Base-by-base conservation (phyloP, 2,888 invertebrate species). In the Drepanosiphum platanoidis region DNA sequence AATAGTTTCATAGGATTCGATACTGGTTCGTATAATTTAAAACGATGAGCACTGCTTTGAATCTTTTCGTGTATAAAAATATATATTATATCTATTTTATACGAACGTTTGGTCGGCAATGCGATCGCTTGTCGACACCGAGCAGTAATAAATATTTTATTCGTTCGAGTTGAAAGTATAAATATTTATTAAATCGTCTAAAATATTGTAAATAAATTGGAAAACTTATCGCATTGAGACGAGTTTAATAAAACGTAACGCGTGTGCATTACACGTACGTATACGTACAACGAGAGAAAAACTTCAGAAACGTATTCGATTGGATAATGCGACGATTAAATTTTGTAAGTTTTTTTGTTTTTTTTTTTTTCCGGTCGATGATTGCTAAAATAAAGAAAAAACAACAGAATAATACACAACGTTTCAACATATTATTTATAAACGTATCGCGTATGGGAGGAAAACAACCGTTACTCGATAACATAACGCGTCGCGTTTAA, bases 351-450 rank as follows among this genome's bases (percentile, higher is more conserved):
- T 75, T 52, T 61, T n/a, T n/a, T n/a, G n/a, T n/a, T n/a, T n/a
- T n/a, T n/a, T n/a, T n/a, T n/a, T n/a, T n/a, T 32, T 74, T 52
- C 46, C 74, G 74, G 72, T 52, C 74, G 32, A n/a, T n/a, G 46
- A 74, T 74, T 74, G 32, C 52, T 32, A 46, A 5, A 27, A 30
- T 30, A 27, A 22, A 27, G n/a, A 30, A 11, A 22, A 52, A 32
- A 74, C n/a, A 27, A 72, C 27, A 46, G 30, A 39, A 39, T 30
- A 46, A 32, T 1, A 22, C 22, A 32, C 46, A 22, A 18, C 39
- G 22, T 30, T n/a, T 27, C 71, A 1, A 27, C 15, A 71, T 42
- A 72, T 46, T 72, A 72, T 46, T 18, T 46, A 22, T 11, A 46
- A 46, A 46, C 22, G 18, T 22, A 36, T 46, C 18, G 30, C n/a